These are phyloP conservation scores for Erinaceus europaeus DNA, from an alignment of 2,113 vertebrate species.

Conservation along the genomic window DNA sequence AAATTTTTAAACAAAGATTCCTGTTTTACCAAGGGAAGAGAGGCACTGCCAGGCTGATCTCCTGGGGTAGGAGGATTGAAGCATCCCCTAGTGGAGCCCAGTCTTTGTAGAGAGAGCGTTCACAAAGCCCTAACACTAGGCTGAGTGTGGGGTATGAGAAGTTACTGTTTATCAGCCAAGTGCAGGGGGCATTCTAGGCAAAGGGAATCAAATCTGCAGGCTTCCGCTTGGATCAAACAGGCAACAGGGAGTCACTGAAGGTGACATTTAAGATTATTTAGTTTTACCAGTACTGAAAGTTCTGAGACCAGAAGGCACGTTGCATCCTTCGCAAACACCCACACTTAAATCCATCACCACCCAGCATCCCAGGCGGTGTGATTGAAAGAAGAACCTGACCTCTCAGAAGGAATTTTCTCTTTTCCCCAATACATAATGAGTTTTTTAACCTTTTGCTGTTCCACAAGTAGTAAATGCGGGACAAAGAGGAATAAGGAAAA, in stretches of 20 bases:
- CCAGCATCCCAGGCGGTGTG: neutral
- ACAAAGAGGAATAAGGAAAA: neutral
- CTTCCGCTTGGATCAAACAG: neutral
- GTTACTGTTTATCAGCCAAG: neutral
- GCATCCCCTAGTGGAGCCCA: neutral
- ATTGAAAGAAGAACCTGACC: slow-evolving; percentile 25
- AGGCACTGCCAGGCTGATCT: neutral
- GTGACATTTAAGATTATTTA: slow-evolving; percentile 43
- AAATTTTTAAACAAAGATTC: too few relatives aligned
- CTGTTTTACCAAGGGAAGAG: neutral
- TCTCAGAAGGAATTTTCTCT: slow-evolving; percentile 2
- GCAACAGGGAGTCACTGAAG: neutral
- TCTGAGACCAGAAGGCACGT: neutral
- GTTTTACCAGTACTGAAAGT: slow-evolving; percentile 38
- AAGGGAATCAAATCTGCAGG: neutral
- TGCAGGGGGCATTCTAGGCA: neutral
- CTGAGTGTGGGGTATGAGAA: neutral
- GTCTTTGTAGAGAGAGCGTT: neutral
- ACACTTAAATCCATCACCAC: slow-evolving; percentile 41
- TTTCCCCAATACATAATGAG: neutral
- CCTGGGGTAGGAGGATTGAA: neutral
- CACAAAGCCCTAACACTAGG: neutral
- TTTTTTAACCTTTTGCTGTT: slow-evolving; percentile 44
- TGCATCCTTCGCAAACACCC: slow-evolving; percentile 15
- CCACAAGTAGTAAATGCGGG: neutral